Base-by-base conservation (phyloP, 37 sponge, comb jelly and placozoan species). In the Ianthella basta region DNA sequence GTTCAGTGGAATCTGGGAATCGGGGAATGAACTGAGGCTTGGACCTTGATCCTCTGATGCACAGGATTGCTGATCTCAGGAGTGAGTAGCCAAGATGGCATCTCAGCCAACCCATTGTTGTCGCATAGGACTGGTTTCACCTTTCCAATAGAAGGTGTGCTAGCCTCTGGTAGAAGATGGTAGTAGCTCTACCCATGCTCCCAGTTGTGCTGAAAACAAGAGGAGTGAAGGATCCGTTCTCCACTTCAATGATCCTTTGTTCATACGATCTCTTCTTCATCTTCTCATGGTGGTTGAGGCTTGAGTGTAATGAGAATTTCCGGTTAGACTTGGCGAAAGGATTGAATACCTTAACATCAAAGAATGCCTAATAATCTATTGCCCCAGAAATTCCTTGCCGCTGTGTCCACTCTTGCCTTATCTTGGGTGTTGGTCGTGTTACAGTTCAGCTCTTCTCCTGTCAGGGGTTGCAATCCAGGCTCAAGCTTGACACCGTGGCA, bases 241-340 rank as follows among this genome's bases (percentile, higher is more conserved):
- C 53, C 2, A 75, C 78, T 24, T 75, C 78, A 41, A 75, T 3
- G 0, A 75, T 24, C 40, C 78, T 40, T 41, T 75, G 78, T 36
- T 75, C 78, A 41, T 75, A 75, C 4, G 78, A 2, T 41, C 78
- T 36, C 12, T 70, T 70, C 33, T 70, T 70, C 35, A 3, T 4
- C 37, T 34, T 75, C 38, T 75, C 78, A 24, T 75, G 44, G 40
- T 53, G 78, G n/a, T 13, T 75, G 78, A 75, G 40, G 53, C 78
- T 39, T 0, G 78, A 75, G 37, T 50, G 19, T 16, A 75, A 24
- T 14, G 78, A 3, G 21, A 75, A 75, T 53, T 41, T 75, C 78
- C 40, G 78, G 78, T 75, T 75, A 50, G 78, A 75, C 78, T 75
- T 75, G 78, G 78, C 78, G 54, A 39, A 50, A 1, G 78, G 72